These are phyloP conservation scores for Pristionchus mayeri DNA, from an alignment of 2,888 invertebrate species.

Conservation along the genomic window DNA sequence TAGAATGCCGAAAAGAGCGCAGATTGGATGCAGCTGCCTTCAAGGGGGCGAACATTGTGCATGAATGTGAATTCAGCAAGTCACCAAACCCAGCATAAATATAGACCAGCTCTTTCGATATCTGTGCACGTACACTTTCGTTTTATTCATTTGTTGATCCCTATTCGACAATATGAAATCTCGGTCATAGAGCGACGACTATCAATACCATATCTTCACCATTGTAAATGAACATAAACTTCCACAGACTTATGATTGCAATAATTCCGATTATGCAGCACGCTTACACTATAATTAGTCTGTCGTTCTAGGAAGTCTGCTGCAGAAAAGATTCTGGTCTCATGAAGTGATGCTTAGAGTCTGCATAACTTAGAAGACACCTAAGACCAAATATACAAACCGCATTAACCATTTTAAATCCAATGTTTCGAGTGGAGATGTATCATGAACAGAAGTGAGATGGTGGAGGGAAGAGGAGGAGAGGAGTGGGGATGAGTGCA, in stretches of 20 bases:
- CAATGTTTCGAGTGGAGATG: too few relatives aligned
- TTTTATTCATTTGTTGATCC: not conserved
- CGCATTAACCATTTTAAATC: too few relatives aligned
- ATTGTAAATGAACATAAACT: not conserved
- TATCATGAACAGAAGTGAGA: too few relatives aligned
- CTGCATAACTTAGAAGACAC: too few relatives aligned
- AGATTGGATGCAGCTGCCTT: not conserved
- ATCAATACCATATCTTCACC: not conserved
- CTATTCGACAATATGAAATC: not conserved
- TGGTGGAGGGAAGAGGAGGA: too few relatives aligned
- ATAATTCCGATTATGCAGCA: not conserved
- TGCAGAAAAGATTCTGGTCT: too few relatives aligned
- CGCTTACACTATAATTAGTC: not conserved
- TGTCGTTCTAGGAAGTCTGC: not conserved
- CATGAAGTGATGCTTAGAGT: too few relatives aligned
- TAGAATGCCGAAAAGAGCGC: not conserved
- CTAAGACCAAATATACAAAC: too few relatives aligned
- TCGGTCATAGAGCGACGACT: not conserved
- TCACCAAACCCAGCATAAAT: too few relatives aligned
- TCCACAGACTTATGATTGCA: not conserved
- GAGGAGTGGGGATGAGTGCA: too few relatives aligned
- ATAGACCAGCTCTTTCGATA: too few relatives aligned
- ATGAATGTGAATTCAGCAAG: not conserved
- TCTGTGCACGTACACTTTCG: too few relatives aligned
- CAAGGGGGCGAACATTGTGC: not conserved